Evolutionary conservation across 2,113 vertebrate species (phyloP).

Genomic region (Raja brachyura): DNA sequence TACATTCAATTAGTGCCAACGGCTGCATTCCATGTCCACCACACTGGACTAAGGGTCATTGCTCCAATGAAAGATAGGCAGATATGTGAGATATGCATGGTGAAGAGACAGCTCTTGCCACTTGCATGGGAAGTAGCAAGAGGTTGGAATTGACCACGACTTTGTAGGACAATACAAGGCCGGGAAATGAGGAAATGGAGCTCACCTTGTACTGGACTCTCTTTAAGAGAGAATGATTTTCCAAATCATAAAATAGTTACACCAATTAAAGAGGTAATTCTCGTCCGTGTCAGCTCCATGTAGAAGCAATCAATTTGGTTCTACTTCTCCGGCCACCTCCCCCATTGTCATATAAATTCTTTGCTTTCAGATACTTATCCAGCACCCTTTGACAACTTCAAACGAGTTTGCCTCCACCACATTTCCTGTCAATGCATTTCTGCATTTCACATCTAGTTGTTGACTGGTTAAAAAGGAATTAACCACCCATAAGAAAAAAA

Average conservation of each 20-base stretch:
- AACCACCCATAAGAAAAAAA: background rate
- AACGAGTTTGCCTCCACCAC: too few relatives aligned
- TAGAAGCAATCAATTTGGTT: too few relatives aligned
- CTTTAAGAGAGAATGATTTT: background rate
- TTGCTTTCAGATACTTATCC: too few relatives aligned
- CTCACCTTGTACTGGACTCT: background rate
- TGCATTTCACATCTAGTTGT: too few relatives aligned
- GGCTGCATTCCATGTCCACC: background rate
- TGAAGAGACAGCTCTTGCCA: background rate
- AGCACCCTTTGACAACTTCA: too few relatives aligned
- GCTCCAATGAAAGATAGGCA: background rate
- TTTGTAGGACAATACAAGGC: background rate
- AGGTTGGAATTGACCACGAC: background rate
- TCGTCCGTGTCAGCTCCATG: too few relatives aligned
- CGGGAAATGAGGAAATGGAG: background rate
- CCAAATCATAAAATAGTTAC: too few relatives aligned
- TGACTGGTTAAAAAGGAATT: background rate
- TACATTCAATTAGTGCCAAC: background rate
- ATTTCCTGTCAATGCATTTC: too few relatives aligned
- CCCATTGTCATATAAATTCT: too few relatives aligned
- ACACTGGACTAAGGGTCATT: background rate
- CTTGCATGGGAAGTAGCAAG: background rate
- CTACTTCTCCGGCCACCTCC: too few relatives aligned
- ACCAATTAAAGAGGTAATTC: too few relatives aligned
- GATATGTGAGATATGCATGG: background rate